These are phyloP conservation scores for Aegotheles bennettii DNA, from an alignment of 2,113 vertebrate genomes.

Conservation along the genomic window DNA sequence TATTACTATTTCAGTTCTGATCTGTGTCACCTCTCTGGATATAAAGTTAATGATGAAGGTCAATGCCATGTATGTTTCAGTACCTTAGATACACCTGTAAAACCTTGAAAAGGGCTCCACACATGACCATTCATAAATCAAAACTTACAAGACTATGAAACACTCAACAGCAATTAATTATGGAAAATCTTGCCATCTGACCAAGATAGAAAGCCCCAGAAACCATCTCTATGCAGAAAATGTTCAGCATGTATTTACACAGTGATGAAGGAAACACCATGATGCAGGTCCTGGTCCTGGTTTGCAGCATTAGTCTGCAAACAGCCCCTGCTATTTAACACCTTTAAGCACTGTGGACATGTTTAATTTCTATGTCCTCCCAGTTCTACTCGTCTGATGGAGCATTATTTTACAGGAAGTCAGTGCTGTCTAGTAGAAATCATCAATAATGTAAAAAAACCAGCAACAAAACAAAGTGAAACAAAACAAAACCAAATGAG, in stretches of 20 bases:
- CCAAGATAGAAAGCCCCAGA: background rate
- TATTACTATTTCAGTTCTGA: background rate
- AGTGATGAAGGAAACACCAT: background rate
- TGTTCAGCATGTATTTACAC: background rate
- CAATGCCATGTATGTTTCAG: background rate
- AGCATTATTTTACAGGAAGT: background rate
- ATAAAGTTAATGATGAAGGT: background rate
- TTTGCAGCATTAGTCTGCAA: background rate
- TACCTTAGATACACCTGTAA: background rate
- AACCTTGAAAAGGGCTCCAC: background rate
- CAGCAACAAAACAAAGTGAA: background rate
- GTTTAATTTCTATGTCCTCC: background rate
- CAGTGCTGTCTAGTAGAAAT: background rate
- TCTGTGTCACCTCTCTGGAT: background rate
- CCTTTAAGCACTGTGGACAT: background rate
- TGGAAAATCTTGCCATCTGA: background rate
- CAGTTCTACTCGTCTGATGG: background rate
- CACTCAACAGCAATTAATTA: background rate
- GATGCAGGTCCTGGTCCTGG: background rate
- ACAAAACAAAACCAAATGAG: background rate
- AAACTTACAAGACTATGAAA: background rate
- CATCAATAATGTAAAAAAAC: background rate
- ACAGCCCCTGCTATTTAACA: background rate
- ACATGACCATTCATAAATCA: background rate
- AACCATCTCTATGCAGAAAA: background rate